Evolutionary conservation across 1,140 invertebrate species (phyloP), one percentile per base, ranked within the genome.

Genomic region (Heliothis subflexa): DNA sequence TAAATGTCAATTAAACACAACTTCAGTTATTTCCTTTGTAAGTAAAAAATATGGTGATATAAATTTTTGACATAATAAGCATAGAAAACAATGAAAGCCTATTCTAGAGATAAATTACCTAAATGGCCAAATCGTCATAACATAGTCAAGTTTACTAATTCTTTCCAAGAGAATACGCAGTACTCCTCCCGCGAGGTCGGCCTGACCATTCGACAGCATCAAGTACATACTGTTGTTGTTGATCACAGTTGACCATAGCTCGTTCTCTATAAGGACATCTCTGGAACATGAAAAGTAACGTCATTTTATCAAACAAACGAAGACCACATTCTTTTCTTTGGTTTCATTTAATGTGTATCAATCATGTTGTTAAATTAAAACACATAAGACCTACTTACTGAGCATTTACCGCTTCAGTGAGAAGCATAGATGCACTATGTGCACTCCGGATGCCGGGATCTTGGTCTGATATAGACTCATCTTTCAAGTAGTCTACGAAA

Each of bases 81-180:
- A 25, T 25, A 25, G 21, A 25, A 25, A 25, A 25, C 5, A 40
- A 40, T 13, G 13, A 4, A 4, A 59, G 4, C 7, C 0, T 16
- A 59, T 11, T 12, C 4, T 13, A 28, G 5, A 13, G 14, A 28
- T 55, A 11, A n/a, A 40, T 40, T 87, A 93, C 91, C 84, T 85
- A 64, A 93, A 92, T n/a, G 90, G 89, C 92, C 92, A 93, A 50
- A 92, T 86, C 1, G 83, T 70, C 55, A 88, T 75, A 5, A 87
- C 79, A 64, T 89, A 93, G 54, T 93, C 91, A 0, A 93, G 52
- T 16, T 77, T 79, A 10, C 52, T 21, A 0, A 89, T 82, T 14
- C 92, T 79, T 7, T 82, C 62, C 3, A 61, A 77, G 49, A 89
- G 71, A 3, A 92, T 82, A 13, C 92, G 81, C 1, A 93, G 70